Conservation (phyloP, 2,888 invertebrate species). For the Perizoma flavofasciatum region DNA sequence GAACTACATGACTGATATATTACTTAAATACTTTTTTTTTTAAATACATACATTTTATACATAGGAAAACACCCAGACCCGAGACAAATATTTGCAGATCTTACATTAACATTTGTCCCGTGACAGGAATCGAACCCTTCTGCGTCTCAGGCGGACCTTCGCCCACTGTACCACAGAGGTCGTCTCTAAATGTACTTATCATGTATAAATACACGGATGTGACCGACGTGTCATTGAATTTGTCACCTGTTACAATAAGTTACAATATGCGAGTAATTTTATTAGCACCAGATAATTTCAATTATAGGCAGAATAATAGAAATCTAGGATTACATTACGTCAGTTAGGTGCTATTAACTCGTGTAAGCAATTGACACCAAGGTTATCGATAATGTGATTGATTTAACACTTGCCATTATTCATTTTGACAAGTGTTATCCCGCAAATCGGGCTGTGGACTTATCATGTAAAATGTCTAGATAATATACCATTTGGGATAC, state of each 20-base stretch:
- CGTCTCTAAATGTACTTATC: too few species aligned
- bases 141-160: too few species aligned
- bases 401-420: constrained; percentile 30
- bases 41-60: too few species aligned
- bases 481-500: too few species aligned
- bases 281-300: constrained; percentile 20
- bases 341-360: constrained; percentile 25
- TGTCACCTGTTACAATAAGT: constrained; percentile 9
- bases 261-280: constrained; percentile 19
- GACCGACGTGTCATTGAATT: constrained; percentile 6
- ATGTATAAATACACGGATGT: too few species aligned
- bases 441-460: neutral
- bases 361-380: constrained; percentile 37
- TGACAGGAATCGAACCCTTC: too few species aligned
- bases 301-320: constrained; percentile 24
- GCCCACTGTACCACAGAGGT: too few species aligned
- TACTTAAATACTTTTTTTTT: too few species aligned
- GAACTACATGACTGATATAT: too few species aligned
- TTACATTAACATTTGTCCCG: too few species aligned
- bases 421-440: neutral
- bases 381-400: constrained; percentile 37
- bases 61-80: too few species aligned
- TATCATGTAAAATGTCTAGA: neutral
- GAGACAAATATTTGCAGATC: too few species aligned
- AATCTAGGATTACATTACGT: constrained; percentile 25